These are phyloP conservation scores for Fistularia commersonii DNA, from an alignment of 2,797 vertebrate genomes.

Conservation along the genomic window DNA sequence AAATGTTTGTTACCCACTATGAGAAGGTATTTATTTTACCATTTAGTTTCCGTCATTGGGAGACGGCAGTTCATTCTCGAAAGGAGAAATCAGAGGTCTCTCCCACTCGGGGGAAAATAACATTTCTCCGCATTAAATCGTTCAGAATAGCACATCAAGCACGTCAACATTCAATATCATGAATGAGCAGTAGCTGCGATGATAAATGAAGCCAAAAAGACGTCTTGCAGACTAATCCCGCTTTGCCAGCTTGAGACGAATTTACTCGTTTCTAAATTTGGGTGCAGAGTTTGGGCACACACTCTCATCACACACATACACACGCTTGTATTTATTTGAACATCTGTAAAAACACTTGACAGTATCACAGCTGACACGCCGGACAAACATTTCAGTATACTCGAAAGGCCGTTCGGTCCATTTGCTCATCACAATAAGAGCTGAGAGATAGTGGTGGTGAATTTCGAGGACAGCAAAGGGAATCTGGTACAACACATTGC, in stretches of 20 bases:
- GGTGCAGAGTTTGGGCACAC: constrained; percentile 6
- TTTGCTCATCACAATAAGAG: constrained; percentile 18
- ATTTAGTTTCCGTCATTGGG: not conserved
- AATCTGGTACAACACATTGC: no score
- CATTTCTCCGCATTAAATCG: constrained; percentile 23
- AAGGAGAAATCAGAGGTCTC: not conserved
- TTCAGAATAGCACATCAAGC: constrained; percentile 7
- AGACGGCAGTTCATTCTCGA: not conserved
- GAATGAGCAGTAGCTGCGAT: not conserved
- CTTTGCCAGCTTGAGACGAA: constrained; percentile 6
- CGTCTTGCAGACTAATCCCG: constrained; percentile 18
- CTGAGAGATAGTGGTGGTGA: constrained; percentile 11
- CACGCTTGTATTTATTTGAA: constrained; percentile 15
- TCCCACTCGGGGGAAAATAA: constrained; percentile 22
- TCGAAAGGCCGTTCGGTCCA: constrained; percentile 10
- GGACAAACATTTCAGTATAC: constrained; percentile 4
- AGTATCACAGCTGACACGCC: not conserved
- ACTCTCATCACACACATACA: constrained; percentile 1
- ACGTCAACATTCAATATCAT: constrained; percentile 1
- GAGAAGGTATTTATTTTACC: not conserved
- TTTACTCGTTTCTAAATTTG: constrained; percentile 16
- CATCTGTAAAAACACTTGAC: constrained; percentile 16
- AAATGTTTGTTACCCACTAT: not conserved
- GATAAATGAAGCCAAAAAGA: constrained; percentile 12
- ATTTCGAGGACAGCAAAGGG: constrained; percentile 16